phyloP scores from a whole-genome alignment of 2,888 invertebrate species.

The Spisula solida region DNA sequence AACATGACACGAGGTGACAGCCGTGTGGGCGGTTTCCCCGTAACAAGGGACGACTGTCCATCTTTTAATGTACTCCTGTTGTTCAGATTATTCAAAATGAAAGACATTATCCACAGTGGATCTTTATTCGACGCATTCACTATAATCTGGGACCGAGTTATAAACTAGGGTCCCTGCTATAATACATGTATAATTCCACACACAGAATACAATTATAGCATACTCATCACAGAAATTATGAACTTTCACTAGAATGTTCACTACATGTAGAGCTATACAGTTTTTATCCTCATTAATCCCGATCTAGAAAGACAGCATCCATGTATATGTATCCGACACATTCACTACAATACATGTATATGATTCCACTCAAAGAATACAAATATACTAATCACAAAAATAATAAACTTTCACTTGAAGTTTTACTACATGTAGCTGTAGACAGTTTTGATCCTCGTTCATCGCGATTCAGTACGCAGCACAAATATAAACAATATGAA shows the following conservation, averaged over 20 bases:
- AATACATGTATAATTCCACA: neutral
- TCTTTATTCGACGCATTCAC: neutral
- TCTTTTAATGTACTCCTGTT: neutral
- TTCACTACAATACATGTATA: neutral
- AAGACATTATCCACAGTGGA: neutral
- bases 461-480: neutral
- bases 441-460: neutral
- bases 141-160: no score
- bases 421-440: neutral
- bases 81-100: slow-evolving; percentile 44
- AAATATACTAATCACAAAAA: neutral
- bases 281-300: neutral
- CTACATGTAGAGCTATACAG: neutral
- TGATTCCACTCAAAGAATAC: neutral
- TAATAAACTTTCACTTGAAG: neutral
- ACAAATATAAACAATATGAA: neutral
- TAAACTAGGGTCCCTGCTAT: no score
- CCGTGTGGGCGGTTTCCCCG: slow-evolving; percentile 55
- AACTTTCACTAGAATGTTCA: neutral
- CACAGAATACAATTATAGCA: neutral
- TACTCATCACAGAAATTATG: neutral
- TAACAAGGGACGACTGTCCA: neutral
- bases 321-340: no score
- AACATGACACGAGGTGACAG: slow-evolving; percentile 79
- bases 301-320: neutral